Percentiles rank a stretch among this genome's conserved stretches.
These are phyloP conservation scores for Hemibagrus wyckioides DNA, from an alignment of 2,113 vertebrate species.

Conservation along the genomic window DNA sequence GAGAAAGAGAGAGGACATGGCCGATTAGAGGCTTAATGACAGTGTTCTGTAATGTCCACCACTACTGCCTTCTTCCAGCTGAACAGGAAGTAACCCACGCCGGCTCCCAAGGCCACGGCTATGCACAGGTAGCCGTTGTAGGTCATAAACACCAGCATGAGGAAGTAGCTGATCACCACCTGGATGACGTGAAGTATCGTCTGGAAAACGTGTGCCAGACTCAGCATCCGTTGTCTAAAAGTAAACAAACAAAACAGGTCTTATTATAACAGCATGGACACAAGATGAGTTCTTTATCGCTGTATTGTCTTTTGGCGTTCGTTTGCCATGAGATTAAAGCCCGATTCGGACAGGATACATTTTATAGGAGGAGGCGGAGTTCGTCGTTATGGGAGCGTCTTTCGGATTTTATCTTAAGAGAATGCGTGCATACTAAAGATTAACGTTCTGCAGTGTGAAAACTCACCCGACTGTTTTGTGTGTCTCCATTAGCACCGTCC, in stretches of 20 bases:
- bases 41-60: slow-evolving; percentile 98
- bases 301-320: neutral
- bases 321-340: neutral
- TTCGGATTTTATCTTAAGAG: neutral
- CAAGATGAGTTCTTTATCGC: neutral
- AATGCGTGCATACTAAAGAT: too few species aligned
- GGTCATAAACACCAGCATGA: slow-evolving; percentile 99
- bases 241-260: slow-evolving; percentile 22
- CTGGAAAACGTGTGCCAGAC: slow-evolving; percentile 88
- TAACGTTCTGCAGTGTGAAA: neutral
- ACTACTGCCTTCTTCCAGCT: slow-evolving; percentile 98
- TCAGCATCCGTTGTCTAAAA: slow-evolving; percentile 91
- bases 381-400: neutral
- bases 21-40: slow-evolving; percentile 75
- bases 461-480: slow-evolving; percentile 98
- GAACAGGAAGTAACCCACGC: slow-evolving; percentile 95
- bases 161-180: slow-evolving; percentile 94
- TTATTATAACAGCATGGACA: neutral
- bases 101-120: slow-evolving; percentile 85
- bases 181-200: slow-evolving; percentile 90
- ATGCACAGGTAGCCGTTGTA: slow-evolving; percentile 98
- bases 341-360: neutral
- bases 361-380: neutral
- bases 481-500: slow-evolving; percentile 94
- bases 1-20: neutral